Conservation (phyloP, 2,888 invertebrate genomes). For the Ditula angustiorana region DNA sequence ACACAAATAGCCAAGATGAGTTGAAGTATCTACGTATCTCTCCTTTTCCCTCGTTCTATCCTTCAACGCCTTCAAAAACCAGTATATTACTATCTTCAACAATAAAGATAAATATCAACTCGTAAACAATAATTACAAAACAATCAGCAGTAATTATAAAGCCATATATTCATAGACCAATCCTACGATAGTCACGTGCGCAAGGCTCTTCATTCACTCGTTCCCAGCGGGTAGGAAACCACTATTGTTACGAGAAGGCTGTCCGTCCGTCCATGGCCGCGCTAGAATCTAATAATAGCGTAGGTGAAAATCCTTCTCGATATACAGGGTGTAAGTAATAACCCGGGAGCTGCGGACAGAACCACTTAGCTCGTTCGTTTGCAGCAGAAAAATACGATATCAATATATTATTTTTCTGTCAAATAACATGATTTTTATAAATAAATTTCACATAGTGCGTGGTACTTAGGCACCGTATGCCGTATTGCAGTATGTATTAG, state of each 20-base stretch:
- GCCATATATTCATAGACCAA: constrained; percentile 13
- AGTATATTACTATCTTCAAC: background rate
- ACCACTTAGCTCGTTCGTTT: background rate
- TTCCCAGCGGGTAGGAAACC: constrained; percentile 34
- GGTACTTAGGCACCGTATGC: too few species aligned
- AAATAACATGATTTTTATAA: too few species aligned
- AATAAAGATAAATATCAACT: background rate
- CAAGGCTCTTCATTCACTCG: constrained; percentile 18
- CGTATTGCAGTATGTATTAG: too few species aligned
- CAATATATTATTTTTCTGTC: too few species aligned
- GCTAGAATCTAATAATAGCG: constrained; percentile 14
- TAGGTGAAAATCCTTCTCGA: background rate
- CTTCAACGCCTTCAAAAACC: background rate
- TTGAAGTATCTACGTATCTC: too few species aligned
- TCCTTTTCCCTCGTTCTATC: background rate
- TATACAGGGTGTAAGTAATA: background rate
- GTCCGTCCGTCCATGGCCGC: constrained; percentile 2
- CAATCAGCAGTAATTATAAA: background rate
- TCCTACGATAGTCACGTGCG: constrained; percentile 7
- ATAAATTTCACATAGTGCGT: too few species aligned
- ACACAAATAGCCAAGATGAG: too few species aligned
- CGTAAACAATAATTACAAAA: constrained; percentile 1
- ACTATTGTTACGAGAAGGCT: constrained; percentile 33
- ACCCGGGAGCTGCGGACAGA: background rate
- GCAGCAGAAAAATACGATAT: background rate